Conservation (phyloP, 2,888 invertebrate genomes). For the Thymelicus acteon region DNA sequence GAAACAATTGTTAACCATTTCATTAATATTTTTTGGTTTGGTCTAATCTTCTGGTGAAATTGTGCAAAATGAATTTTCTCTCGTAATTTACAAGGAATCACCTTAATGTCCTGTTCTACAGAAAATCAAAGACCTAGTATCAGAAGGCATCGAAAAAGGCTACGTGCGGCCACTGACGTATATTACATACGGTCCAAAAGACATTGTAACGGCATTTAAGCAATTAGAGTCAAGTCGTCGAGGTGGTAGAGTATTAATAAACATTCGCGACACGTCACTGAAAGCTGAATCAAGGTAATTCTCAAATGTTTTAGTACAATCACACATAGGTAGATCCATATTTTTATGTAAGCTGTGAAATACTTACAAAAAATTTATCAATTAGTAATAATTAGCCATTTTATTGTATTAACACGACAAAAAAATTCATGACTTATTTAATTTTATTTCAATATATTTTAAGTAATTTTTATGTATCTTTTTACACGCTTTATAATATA, state of each 20-base stretch:
- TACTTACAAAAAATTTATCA: too few species aligned
- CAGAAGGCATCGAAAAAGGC: conserved; percentile 59
- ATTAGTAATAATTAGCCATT: too few species aligned
- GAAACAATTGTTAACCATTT: neutral
- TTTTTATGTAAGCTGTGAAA: too few species aligned
- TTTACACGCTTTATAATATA: too few species aligned
- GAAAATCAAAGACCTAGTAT: conserved; percentile 54
- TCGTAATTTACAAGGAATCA: neutral
- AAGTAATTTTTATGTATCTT: too few species aligned
- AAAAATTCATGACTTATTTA: too few species aligned
- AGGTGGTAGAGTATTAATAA: conserved; percentile 58
- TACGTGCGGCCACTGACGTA: conserved; percentile 62
- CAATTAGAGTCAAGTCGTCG: conserved; percentile 57
- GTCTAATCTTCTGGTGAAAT: neutral
- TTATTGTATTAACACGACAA: too few species aligned
- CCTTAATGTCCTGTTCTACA: conserved; percentile 37
- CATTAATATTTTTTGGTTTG: neutral
- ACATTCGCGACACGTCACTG: neutral
- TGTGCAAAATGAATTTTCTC: neutral
- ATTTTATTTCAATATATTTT: too few species aligned
- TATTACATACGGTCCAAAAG: conserved; percentile 52
- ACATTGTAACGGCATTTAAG: conserved; percentile 56
- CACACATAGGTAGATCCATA: too few species aligned
- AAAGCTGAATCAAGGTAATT: conserved; percentile 20
- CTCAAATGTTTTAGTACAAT: neutral